phyloP scores from a whole-genome alignment of 23 tunicate species.

The Aplidium turbinatum region DNA sequence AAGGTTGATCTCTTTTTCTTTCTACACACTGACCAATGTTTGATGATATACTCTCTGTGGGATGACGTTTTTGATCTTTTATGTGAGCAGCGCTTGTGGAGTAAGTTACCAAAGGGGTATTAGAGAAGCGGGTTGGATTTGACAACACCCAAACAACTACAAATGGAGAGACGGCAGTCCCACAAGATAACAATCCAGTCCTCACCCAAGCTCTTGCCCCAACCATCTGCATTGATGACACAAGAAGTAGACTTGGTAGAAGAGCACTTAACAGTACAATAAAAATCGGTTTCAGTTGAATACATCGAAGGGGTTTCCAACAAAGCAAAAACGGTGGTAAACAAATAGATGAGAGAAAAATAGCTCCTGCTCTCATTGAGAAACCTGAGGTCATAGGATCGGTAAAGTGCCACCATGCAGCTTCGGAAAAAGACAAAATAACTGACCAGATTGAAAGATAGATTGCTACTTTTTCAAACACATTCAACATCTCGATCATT shows the following conservation, averaged over 20 bases:
- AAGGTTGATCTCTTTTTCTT: no score
- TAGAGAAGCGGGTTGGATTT: no score
- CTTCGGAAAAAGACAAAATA: slow-evolving; percentile 44
- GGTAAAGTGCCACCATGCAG: slow-evolving; percentile 80
- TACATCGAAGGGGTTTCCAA: not conserved
- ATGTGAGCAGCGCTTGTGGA: no score
- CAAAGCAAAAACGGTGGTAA: slow-evolving; percentile 26
- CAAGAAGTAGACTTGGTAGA: slow-evolving; percentile 5
- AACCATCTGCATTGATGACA: slow-evolving; percentile 31
- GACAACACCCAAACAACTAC: not conserved
- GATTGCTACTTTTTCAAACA: not conserved
- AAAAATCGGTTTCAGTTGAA: not conserved
- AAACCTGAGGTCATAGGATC: slow-evolving; percentile 54
- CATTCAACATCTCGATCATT: not conserved
- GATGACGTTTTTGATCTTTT: no score
- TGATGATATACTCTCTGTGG: no score
- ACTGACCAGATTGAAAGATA: slow-evolving; percentile 12
- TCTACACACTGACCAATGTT: no score
- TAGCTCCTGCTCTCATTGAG: slow-evolving; percentile 25
- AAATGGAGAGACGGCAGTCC: slow-evolving; percentile 21
- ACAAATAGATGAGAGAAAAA: slow-evolving; percentile 24
- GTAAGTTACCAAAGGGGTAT: no score
- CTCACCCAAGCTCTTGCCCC: slow-evolving; percentile 14
- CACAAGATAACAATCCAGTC: slow-evolving; percentile 38
- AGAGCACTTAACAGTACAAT: not conserved